Evolutionary conservation across 2,797 vertebrate species (phyloP), one percentile per base, ranked within the genome.

Genomic region (Botia almorhae): DNA sequence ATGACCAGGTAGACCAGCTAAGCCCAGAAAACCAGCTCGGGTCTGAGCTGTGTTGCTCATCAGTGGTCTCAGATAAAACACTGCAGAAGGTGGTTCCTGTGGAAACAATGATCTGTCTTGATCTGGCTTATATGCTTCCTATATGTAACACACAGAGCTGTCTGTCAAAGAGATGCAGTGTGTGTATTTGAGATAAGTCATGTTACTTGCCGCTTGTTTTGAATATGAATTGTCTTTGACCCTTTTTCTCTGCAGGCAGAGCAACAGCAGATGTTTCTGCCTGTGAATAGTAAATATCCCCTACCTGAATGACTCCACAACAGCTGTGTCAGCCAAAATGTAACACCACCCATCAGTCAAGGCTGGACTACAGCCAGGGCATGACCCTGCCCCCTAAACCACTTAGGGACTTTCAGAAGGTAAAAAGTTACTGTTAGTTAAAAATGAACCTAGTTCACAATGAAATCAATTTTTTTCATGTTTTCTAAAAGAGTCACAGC

Each of bases 1-100:
- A 16, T 13, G 4, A 63, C 14, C 60, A 33, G 60, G 2, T 3
- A 56, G 53, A 55, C 53, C 53, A 33, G 33, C 33, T 33, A 33
- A 33, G 33, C 3, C 33, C 4, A 5, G 33, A 3, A 55, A 16
- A 56, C 55, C 55, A 21, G 19, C 55, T 7, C 8, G 12, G 56
- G 12, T 29, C 26, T 55, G 26, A 11, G 46, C 13, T 71, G 48
- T 43, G 63, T 72, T n/a, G 58, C 29, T 53, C n/a, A 5, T 39
- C 68, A 73, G 58, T 33, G 23, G 68, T 64, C 36, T 67, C 64
- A 46, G 76, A 85, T 70, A 71, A 80, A 13, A 43, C 1, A 67
- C 81, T 58, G 67, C 61, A 69, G 69, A 80, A 80, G 71, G 84
- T 77, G 64, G 69, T 86, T 82, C 83, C 78, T 74, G 72, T 86